A percentile compares a stretch with the other conserved stretches of the same genome.
Evolutionary conservation across 2,797 vertebrate species (phyloP).

Genomic region (Gymnopithys bicolor): DNA sequence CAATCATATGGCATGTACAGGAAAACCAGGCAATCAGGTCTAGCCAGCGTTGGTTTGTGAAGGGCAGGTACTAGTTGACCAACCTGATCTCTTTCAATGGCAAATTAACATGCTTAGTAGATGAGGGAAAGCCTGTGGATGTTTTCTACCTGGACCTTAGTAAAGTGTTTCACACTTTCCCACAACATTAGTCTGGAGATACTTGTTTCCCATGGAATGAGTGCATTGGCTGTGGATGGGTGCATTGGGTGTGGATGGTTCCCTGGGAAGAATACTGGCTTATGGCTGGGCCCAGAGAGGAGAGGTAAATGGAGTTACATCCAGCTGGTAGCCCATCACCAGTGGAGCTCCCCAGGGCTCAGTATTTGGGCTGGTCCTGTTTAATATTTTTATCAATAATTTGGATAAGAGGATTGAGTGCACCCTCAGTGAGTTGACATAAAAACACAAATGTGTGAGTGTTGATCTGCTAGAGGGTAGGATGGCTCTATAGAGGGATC

Average conservation of each 20-base stretch:
- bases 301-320: neutral
- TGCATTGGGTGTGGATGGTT: neutral
- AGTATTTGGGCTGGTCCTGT: neutral
- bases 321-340: neutral
- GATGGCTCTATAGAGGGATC: neutral
- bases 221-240: neutral
- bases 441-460: neutral
- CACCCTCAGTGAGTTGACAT: neutral
- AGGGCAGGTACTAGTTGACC: neutral
- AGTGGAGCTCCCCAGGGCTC: neutral
- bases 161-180: neutral
- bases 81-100: neutral
- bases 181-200: neutral
- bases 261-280: neutral
- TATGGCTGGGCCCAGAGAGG: neutral
- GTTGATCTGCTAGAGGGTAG: neutral
- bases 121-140: neutral
- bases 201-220: neutral
- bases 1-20: neutral
- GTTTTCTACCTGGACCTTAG: neutral
- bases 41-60: neutral
- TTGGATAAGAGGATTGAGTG: neutral
- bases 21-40: neutral
- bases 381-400: neutral
- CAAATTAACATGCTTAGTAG: too few relatives aligned